Conservation (phyloP, 2,888 invertebrate species). For the Trimorus sp. region DNA sequence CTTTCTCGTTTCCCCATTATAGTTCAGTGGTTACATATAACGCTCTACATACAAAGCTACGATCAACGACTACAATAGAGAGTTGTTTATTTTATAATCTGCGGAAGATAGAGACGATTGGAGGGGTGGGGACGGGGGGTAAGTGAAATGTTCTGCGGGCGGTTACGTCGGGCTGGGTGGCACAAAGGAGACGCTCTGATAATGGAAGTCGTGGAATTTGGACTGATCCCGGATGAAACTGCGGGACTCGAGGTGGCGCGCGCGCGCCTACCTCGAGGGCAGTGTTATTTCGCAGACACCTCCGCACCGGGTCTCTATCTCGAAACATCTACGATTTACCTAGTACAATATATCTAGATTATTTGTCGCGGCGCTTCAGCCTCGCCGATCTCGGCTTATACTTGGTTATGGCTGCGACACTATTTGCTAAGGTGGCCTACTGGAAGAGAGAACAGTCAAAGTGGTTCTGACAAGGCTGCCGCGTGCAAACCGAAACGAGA, state of each 20-base stretch:
- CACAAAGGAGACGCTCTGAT: not conserved
- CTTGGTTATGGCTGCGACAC: conserved; percentile 61
- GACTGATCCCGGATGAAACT: conserved; percentile 13
- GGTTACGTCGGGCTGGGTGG: not conserved
- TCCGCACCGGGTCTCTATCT: conserved; percentile 66
- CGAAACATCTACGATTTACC: conserved; percentile 65
- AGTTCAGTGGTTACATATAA: conserved; percentile 79
- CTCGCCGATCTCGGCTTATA: conserved; percentile 64
- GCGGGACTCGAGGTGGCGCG: conserved; percentile 15
- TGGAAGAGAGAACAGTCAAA: conserved; percentile 65
- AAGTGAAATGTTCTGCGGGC: not conserved
- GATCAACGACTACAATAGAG: conserved; percentile 79
- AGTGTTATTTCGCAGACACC: conserved; percentile 43
- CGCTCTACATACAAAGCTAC: conserved; percentile 77
- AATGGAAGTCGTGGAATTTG: not conserved
- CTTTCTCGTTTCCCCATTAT: conserved; percentile 71
- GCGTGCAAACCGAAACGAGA: conserved; percentile 58
- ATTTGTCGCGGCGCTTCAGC: conserved; percentile 69
- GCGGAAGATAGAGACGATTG: conserved; percentile 63
- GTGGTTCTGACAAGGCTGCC: conserved; percentile 67
- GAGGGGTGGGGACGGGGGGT: conserved; percentile 55
- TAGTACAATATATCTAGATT: conserved; percentile 67
- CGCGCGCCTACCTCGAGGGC: conserved; percentile 42
- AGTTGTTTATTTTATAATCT: conserved; percentile 75
- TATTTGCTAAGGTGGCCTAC: conserved; percentile 64